Evolutionary conservation across 1,140 invertebrate genomes (phyloP), one percentile per base, ranked within the genome.

Genomic region (Trissolcus basalis): DNA sequence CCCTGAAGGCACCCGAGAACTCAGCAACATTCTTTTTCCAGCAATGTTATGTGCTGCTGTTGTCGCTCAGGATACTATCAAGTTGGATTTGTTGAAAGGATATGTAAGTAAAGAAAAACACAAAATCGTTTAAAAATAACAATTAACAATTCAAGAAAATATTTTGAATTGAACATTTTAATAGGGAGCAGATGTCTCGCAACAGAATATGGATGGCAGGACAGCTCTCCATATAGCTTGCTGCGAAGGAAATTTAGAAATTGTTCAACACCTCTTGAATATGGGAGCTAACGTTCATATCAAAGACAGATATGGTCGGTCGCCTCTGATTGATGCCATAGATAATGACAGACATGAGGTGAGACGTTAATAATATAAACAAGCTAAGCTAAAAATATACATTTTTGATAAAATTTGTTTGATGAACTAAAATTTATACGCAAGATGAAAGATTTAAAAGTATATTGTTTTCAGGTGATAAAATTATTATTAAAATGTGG

Each of bases 281-380:
- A 92, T 95, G 77, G 96, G 96, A 0, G 95, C 94, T 0, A 94
- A 92, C 53, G 94, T 97, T n/a, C 96, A 97, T 77, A 87, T 91
- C 35, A 92, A 92, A 81, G 94, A 95, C 78, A 84, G 90, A 65
- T 89, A 90, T 50, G 90, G 91, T 61, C 89, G 90, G 44, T 91
- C 92, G 0, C 90, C 93, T 0, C 80, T 94, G 2, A 86, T 90
- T 13, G 90, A 92, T 64, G 92, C 93, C 0, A 89, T 94, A n/a
- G 84, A 91, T 41, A 86, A 87, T 55, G 91, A 93, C 81, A 87
- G 88, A 60, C 86, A 92, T 55, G 90, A 91, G 69, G 91, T 93
- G 80, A 79, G 39, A 36, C n/a, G n/a, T n/a, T n/a, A 48, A 51
- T 27, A 27, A 27, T 3, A 27, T 27, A 27, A 27, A 6, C 19